Evolutionary conservation across 2,888 invertebrate species (phyloP).

Genomic region (Halictus quadricinctus): DNA sequence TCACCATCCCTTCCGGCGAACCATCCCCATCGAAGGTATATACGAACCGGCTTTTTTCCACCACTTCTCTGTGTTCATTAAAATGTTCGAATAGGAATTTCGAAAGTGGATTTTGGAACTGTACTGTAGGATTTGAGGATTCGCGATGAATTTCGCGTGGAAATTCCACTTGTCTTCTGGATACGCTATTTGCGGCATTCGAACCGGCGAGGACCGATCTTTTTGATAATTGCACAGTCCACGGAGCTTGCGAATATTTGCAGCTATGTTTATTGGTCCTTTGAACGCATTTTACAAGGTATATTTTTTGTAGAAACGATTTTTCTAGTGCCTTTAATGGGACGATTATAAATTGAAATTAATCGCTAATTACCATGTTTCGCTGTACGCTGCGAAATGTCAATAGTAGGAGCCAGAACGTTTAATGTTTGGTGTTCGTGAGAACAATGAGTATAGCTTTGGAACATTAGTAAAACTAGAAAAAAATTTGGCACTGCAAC

Average conservation of each 20-base stretch:
- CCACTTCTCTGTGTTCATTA: background rate
- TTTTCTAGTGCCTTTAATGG: no score
- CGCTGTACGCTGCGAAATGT: no score
- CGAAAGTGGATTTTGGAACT: slow-evolving; percentile 1
- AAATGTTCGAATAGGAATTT: background rate
- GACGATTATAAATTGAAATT: no score
- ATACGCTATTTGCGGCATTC: background rate
- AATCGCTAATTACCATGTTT: no score
- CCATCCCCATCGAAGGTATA: background rate
- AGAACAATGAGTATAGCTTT: no score
- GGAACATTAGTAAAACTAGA: no score
- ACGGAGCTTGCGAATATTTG: background rate
- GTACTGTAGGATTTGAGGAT: background rate
- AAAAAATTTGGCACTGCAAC: no score
- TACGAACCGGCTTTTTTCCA: background rate
- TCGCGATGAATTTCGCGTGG: background rate
- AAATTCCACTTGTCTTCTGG: background rate
- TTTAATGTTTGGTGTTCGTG: no score
- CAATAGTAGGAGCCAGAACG: no score
- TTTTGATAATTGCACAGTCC: background rate
- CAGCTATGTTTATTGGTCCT: background rate
- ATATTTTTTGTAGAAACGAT: background rate
- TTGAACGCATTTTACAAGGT: background rate
- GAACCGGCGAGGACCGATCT: background rate
- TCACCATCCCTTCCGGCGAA: background rate